A percentile compares a stretch with the other conserved stretches of the same genome.
phyloP scores from a whole-genome alignment of 2,888 invertebrate genomes.

The Caenorhabditis zanzibari region DNA sequence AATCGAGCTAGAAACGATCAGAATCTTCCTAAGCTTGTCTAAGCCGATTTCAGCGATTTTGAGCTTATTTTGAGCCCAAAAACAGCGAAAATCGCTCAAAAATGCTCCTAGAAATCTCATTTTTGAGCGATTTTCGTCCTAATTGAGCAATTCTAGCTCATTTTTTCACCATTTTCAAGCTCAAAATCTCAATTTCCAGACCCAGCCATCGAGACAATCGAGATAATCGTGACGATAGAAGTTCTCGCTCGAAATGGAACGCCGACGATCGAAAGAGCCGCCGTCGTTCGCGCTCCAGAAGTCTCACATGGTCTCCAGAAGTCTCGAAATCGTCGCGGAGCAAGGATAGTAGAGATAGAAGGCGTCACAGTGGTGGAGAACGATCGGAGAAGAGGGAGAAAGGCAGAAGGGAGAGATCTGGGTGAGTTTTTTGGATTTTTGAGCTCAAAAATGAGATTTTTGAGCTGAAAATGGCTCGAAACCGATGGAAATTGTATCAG shows the following conservation, averaged over 20 bases:
- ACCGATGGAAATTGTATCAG: not conserved
- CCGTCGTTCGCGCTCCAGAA: slow-evolving; percentile 8
- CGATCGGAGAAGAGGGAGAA: slow-evolving; percentile 4
- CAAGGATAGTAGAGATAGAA: not conserved
- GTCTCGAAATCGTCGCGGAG: not conserved
- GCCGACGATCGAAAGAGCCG: not conserved
- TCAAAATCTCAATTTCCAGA: slow-evolving; percentile 12
- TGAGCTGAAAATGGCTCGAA: not conserved
- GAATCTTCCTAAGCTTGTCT: no score
- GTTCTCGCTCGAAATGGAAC: not conserved
- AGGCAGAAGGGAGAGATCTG: not conserved
- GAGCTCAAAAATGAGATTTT: no score
- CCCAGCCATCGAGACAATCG: not conserved
- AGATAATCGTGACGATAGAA: not conserved
- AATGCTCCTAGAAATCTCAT: not conserved
- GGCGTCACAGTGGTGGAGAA: not conserved
- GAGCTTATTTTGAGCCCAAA: no score
- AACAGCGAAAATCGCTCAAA: not conserved
- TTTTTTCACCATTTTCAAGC: no score
- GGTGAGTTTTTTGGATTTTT: no score
- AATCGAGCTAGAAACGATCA: no score
- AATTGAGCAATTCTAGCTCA: no score
- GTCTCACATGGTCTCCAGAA: slow-evolving; percentile 38
- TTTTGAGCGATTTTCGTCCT: no score
- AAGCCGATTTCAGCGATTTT: no score